Evolutionary conservation across 1,140 invertebrate genomes (phyloP), one percentile per base, ranked within the genome.

Genomic region (Chelonus insularis): DNA sequence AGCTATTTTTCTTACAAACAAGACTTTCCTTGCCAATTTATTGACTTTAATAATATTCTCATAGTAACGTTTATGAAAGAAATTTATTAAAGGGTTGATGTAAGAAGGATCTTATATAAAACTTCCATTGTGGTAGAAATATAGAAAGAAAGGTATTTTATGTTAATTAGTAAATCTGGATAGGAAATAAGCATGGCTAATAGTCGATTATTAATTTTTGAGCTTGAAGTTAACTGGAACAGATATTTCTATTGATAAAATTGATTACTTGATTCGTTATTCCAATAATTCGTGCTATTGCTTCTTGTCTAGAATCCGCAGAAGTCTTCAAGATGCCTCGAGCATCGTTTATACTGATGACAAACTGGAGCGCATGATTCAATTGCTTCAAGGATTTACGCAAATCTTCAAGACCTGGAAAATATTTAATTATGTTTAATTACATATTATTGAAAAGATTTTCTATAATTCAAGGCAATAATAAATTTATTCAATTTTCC

Each of bases 291-390:
- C 71, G 66, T 16, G 64, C 66, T 0, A 52, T 37, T 29, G 69
- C 60, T 56, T 73, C 70, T 37, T 75, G 72, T 34, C 71, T 69
- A 3, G 67, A 50, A 12, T 48, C 67, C 3, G 60, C 63, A 14
- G 77, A 74, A 64, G 65, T 73, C 20, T 57, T 71, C 0, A 80
- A 63, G 1, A 57, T 57, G 4, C 64, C 69, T 14, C 63, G 57
- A 4, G 68, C 60, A 11, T 81, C 79, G 14, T 57, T 64, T 16
- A 80, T 60, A 23, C 77, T 75, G 52, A 79, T 36, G 8, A 75
- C 57, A 39, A 79, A 72, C 41, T 73, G 73, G 8, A 80, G 66
- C 4, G 67, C 36, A 1, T 70, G 62, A 62, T 75, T 75, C 6
- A 69, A 68, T 36, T 77, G 68, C 50, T 76, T 78, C 48, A 78